Conservation (phyloP, 2,888 invertebrate species). For the Lottia gigantea region DNA sequence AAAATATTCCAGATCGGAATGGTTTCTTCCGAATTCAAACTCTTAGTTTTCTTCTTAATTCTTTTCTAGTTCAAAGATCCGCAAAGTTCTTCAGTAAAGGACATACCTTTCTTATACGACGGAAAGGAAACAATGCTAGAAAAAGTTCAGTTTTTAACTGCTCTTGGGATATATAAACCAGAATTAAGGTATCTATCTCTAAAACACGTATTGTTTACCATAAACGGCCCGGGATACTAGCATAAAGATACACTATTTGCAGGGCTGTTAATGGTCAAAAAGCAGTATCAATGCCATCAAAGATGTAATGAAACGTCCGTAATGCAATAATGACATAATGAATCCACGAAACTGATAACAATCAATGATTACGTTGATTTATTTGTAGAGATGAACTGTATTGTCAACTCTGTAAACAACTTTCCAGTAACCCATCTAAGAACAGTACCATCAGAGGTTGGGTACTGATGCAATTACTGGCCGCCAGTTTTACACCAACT, state of each 20-base stretch:
- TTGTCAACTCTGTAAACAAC: constrained; percentile 58
- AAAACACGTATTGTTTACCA: too few relatives aligned
- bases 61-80: constrained; percentile 56
- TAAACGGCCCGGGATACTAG: too few relatives aligned
- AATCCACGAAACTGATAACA: too few relatives aligned
- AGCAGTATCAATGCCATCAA: too few relatives aligned
- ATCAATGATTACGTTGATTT: not conserved
- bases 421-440: constrained; percentile 58
- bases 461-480: constrained; percentile 50
- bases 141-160: constrained; percentile 55
- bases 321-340: too few relatives aligned
- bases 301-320: too few relatives aligned
- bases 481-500: constrained; percentile 53
- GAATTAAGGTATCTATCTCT: constrained; percentile 45
- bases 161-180: constrained; percentile 53
- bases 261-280: too few relatives aligned
- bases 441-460: constrained; percentile 59
- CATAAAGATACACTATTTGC: too few relatives aligned
- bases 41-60: not conserved
- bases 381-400: constrained; percentile 55
- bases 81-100: constrained; percentile 36
- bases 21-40: too few relatives aligned
- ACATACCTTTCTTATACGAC: constrained; percentile 49
- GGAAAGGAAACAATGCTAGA: constrained; percentile 52
- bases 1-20: not conserved